A percentile compares a stretch with the other conserved stretches of the same genome.
These are phyloP conservation scores for Pogonus chalceus DNA, from an alignment of 1,140 invertebrate genomes.

Conservation along the genomic window DNA sequence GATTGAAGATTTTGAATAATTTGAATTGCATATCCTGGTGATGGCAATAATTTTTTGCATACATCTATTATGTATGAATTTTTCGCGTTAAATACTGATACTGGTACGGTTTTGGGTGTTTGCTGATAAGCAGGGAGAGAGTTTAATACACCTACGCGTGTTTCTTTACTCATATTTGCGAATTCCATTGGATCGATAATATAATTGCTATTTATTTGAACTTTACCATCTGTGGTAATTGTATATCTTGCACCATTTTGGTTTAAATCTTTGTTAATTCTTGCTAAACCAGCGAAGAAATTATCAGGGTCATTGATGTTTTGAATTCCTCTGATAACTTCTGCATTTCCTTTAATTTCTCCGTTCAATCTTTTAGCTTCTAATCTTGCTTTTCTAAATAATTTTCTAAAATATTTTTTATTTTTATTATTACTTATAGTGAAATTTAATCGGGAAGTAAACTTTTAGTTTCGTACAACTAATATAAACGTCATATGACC, in stretches of 20 bases:
- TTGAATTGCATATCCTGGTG: not conserved
- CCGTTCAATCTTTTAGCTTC: constrained; percentile 34
- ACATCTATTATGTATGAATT: not conserved
- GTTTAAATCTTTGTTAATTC: constrained; percentile 37
- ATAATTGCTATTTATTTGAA: constrained; percentile 36
- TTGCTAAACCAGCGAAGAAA: constrained; percentile 34
- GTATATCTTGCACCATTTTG: constrained; percentile 35
- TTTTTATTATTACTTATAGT: too few species aligned
- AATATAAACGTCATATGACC: too few species aligned
- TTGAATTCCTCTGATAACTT: constrained; percentile 35
- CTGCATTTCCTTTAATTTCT: constrained; percentile 34
- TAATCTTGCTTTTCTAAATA: constrained; percentile 37
- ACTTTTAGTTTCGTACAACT: too few species aligned
- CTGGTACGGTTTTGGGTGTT: not conserved
- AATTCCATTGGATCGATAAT: constrained; percentile 34
- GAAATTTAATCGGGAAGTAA: too few species aligned
- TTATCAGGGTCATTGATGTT: constrained; percentile 36
- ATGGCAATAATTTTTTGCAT: not conserved
- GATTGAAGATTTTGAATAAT: not conserved
- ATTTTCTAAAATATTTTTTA: constrained; percentile 34
- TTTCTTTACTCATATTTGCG: constrained; percentile 27
- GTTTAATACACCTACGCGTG: constrained; percentile 28
- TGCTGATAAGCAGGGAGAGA: not conserved
- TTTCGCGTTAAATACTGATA: not conserved
- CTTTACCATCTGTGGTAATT: constrained; percentile 35